Percentiles rank a stretch among this genome's conserved stretches.
Evolutionary conservation across 2,113 vertebrate genomes (phyloP).

Genomic region (Rhagologus leucostigma): DNA sequence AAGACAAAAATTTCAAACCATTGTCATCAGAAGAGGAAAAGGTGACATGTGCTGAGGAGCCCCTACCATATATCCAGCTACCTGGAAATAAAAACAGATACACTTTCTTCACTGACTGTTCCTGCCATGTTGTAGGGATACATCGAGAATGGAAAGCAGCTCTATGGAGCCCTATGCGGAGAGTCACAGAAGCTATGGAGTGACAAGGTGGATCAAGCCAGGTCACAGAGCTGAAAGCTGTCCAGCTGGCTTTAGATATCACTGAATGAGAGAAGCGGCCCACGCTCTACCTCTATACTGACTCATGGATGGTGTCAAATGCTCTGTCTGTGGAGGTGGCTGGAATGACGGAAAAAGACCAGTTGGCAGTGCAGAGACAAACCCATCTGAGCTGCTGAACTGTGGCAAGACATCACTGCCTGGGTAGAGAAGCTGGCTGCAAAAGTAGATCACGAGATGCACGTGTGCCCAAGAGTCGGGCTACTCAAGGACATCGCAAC

Average conservation of each 20-base stretch:
- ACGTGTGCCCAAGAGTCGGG: no score
- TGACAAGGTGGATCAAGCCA: background rate
- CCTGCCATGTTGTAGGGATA: background rate
- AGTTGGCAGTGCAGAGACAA: no score
- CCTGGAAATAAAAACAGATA: background rate
- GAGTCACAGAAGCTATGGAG: background rate
- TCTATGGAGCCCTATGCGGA: background rate
- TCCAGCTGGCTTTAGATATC: background rate
- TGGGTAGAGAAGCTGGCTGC: no score
- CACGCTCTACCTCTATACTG: no score
- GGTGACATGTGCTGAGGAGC: background rate
- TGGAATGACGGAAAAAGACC: no score
- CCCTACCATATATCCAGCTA: background rate
- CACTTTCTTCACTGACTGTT: background rate
- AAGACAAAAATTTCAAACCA: background rate
- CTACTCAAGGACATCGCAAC: no score
- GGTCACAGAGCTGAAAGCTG: background rate
- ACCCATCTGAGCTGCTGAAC: no score
- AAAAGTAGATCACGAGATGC: no score
- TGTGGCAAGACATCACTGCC: no score
- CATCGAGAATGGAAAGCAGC: background rate
- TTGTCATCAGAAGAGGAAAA: accelerated
- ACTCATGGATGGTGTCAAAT: no score
- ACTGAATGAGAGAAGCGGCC: background rate
- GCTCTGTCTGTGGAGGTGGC: no score